These are phyloP conservation scores for Agapornis canus DNA, from an alignment of 2,797 vertebrate genomes.

Conservation along the genomic window DNA sequence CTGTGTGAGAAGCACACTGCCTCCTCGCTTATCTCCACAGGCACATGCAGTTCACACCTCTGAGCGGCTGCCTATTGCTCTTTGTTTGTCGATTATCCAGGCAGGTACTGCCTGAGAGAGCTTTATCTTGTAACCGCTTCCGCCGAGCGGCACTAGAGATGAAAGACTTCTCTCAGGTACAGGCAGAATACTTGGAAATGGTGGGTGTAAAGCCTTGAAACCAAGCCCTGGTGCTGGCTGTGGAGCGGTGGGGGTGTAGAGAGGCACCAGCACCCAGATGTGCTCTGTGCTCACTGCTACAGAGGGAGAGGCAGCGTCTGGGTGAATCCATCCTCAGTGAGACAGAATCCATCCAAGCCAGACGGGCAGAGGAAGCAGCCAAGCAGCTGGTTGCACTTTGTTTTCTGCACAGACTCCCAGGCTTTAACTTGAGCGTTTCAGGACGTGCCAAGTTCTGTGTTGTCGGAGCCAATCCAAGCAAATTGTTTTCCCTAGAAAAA, in stretches of 20 bases:
- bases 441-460: fast-evolving
- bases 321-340: fast-evolving
- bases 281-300: background rate
- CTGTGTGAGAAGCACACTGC: fast-evolving
- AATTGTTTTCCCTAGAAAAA: background rate
- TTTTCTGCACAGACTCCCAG: background rate
- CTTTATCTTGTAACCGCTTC: slow-evolving; percentile 17
- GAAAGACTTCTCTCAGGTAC: background rate
- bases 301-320: background rate
- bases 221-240: background rate
- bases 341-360: background rate
- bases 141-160: background rate
- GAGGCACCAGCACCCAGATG: fast-evolving
- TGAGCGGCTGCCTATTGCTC: background rate
- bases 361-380: fast-evolving
- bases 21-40: background rate
- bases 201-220: background rate
- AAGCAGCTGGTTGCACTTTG: background rate
- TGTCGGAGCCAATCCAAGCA: background rate
- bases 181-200: background rate
- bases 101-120: slow-evolving; percentile 6
- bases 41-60: background rate
- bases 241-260: background rate
- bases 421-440: background rate
- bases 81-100: background rate